Conservation (phyloP, 2,797 vertebrate genomes). For the Pangasius mekongensis region DNA sequence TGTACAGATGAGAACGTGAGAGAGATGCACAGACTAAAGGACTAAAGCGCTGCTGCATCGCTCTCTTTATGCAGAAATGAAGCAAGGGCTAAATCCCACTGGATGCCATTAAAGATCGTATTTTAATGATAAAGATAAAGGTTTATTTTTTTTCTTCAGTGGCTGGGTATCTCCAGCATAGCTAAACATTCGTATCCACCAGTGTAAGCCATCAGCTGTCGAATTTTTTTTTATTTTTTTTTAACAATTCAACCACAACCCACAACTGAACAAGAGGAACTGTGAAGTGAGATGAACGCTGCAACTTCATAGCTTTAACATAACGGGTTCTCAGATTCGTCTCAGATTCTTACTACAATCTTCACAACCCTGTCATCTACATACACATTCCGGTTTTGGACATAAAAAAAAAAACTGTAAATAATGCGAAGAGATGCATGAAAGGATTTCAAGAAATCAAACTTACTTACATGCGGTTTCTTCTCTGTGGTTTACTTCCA, state of each 20-base stretch:
- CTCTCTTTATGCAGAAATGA: background rate
- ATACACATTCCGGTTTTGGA: too few relatives aligned
- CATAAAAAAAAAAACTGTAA: background rate
- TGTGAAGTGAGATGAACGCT: background rate
- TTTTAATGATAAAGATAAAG: background rate
- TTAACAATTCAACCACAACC: background rate
- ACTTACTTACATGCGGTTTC: conserved; percentile 25
- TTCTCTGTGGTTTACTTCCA: background rate
- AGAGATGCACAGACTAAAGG: background rate
- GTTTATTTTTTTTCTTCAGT: background rate
- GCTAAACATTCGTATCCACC: background rate
- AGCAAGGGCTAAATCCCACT: background rate
- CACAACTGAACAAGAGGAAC: background rate
- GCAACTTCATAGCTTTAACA: background rate
- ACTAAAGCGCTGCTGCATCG: background rate
- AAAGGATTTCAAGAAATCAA: background rate
- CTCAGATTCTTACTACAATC: background rate
- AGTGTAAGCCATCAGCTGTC: background rate
- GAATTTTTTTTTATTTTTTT: background rate
- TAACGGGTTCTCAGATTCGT: background rate
- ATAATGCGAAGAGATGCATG: background rate
- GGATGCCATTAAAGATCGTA: background rate
- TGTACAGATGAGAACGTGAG: background rate
- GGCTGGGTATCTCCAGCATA: background rate
- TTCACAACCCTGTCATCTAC: background rate